These are phyloP conservation scores for Bombus impatiens DNA, from an alignment of 1,140 invertebrate genomes.

Conservation along the genomic window DNA sequence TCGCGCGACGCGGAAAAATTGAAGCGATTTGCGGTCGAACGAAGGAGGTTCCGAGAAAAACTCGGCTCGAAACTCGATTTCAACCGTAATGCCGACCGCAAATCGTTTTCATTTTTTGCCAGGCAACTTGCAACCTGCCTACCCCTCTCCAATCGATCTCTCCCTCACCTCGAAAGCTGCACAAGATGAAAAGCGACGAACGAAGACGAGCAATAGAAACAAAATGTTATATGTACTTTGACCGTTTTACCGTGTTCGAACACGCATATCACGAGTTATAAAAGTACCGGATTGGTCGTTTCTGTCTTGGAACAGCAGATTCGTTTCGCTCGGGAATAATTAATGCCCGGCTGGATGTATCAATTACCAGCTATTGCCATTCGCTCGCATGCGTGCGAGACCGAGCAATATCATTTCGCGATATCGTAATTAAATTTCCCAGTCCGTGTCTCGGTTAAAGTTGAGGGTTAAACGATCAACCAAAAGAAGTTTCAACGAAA, in stretches of 20 bases:
- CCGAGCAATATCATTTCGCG: not conserved
- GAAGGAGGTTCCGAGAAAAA: slow-evolving; percentile 20
- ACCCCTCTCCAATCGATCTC: not conserved
- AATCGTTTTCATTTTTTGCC: slow-evolving; percentile 41
- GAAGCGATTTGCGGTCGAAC: slow-evolving; percentile 42
- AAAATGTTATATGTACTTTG: not conserved
- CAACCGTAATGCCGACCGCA: slow-evolving; percentile 37
- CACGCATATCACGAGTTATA: not conserved
- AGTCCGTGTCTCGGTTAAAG: not conserved
- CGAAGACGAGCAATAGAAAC: not conserved
- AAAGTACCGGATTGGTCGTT: not conserved
- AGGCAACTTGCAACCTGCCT: not conserved
- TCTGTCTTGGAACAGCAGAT: not conserved
- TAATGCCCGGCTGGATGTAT: not conserved
- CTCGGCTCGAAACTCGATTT: slow-evolving; percentile 35
- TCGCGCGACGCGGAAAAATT: slow-evolving; percentile 28
- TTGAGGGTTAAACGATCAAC: not conserved
- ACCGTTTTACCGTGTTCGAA: not conserved
- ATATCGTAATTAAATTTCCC: slow-evolving; percentile 21
- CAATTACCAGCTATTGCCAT: slow-evolving; percentile 7
- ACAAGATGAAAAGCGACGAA: not conserved
- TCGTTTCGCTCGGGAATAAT: not conserved
- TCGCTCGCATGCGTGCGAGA: not conserved
- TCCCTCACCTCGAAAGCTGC: not conserved
- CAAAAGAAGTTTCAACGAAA: not conserved